Evolutionary conservation across 2,888 invertebrate species (phyloP).

Genomic region (Resseliella maxima): DNA sequence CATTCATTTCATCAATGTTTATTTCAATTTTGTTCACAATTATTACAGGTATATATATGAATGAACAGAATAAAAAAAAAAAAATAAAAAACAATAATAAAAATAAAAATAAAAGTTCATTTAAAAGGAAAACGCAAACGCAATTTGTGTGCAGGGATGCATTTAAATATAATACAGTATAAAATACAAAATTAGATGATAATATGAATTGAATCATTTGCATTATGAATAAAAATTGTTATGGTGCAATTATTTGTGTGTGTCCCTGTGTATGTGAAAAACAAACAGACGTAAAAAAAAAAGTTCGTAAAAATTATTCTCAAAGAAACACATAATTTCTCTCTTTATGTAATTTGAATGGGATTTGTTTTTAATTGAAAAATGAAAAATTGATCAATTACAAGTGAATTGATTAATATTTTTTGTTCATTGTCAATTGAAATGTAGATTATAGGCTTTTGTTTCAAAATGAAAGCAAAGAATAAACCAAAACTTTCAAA

Average conservation of each 20-base stretch:
- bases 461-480: neutral
- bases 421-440: neutral
- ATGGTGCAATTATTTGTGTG: neutral
- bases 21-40: constrained; percentile 20
- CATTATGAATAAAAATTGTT: constrained; percentile 22
- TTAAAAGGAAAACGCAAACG: neutral
- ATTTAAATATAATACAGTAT: too few species aligned
- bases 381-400: neutral
- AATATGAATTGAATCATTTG: constrained; percentile 41
- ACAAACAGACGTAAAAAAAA: neutral
- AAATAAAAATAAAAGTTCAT: neutral
- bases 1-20: neutral
- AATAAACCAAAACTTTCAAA: too few species aligned
- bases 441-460: neutral
- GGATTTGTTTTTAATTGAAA: neutral
- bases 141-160: neutral
- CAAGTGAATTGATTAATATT: neutral
- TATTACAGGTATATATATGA: constrained; percentile 22
- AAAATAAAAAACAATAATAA: neutral
- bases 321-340: neutral
- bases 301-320: neutral
- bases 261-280: too few species aligned
- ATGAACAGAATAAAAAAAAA: neutral
- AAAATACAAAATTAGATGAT: neutral
- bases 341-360: neutral